Evolutionary conservation across 64 coral and sea anemone species (phyloP), one percentile per base, ranked within the genome.

Genomic region (Pocillopora verrucosa): DNA sequence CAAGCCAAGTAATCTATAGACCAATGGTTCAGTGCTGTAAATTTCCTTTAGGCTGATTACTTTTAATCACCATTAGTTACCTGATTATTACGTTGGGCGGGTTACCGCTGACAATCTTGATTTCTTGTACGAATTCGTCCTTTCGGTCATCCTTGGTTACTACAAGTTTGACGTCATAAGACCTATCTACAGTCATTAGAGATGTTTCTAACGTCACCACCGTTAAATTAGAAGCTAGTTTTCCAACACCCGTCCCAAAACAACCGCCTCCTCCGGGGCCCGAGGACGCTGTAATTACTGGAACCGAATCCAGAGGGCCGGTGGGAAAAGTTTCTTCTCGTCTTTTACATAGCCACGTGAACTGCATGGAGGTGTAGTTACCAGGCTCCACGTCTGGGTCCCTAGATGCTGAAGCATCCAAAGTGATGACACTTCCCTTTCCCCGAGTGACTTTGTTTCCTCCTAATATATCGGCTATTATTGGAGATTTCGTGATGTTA

Each of bases 181-280:
- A 19, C 7, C 37, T 56, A 36, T 69, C 74, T 25, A 93, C 83
- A 20, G n/a, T 16, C 95, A 97, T 97, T 9, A 76, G 59, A 15
- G 22, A 13, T 51, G 91, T 97, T 59, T 90, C 20, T 10, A 97
- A 59, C 36, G 15, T 37, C 15, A 94, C 92, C 12, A 73, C 36
- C 9, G 65, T 34, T 11, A 22, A 4, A 41, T 67, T 74, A 22
- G 73, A 72, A 19, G 19, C 77, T 41, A 97, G 80, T 36, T 87
- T 93, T n/a, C 95, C 95, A 85, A 93, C 56, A 57, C 91, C 95
- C 1, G 95, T 97, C 0, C 87, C 95, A 86, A 97, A 97, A 51
- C 95, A 97, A 24, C 95, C 95, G 65, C 95, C 91, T 1, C 25
- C 78, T 24, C 68, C 75, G 37, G 72, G 61, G 75, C 60, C 20